Evolutionary conservation across 2,113 vertebrate genomes (phyloP).

Genomic region (Petroica traversi): DNA sequence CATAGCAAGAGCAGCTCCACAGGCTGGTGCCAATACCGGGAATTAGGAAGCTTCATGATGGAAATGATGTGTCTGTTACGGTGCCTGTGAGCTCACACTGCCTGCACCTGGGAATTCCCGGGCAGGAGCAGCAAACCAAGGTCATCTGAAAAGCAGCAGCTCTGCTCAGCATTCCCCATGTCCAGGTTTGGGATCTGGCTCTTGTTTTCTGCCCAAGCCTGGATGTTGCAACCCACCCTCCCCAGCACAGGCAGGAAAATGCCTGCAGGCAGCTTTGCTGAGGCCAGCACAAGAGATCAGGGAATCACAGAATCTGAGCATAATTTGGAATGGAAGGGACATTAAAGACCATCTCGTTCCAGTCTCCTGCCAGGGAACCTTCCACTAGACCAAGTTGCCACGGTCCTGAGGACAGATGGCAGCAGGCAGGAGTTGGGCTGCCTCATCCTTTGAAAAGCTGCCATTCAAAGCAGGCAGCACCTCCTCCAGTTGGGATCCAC

Average conservation of each 20-base stretch:
- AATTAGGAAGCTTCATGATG: not conserved
- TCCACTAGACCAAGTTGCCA: not conserved
- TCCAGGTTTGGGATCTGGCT: not conserved
- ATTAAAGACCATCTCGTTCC: not conserved
- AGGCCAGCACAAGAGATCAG: not conserved
- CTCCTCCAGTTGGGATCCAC: not conserved
- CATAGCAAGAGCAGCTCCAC: not conserved
- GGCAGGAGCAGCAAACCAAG: not conserved
- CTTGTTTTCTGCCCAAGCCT: not conserved
- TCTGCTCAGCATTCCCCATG: rapidly evolving
- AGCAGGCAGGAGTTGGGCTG: not conserved
- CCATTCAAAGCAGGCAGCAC: rapidly evolving
- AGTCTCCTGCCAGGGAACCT: not conserved
- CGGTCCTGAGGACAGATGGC: not conserved
- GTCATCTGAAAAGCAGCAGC: not conserved
- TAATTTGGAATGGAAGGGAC: not conserved
- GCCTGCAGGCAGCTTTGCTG: not conserved
- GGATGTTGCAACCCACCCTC: not conserved
- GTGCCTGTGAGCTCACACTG: not conserved
- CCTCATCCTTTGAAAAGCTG: not conserved
- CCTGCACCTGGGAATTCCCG: not conserved
- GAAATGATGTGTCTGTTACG: rapidly evolving
- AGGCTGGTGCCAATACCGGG: not conserved
- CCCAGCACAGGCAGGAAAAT: not conserved
- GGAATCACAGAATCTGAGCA: not conserved